Evolutionary conservation across 2,888 invertebrate species (phyloP), one percentile per base, ranked within the genome.

Genomic region (Pecten maximus): DNA sequence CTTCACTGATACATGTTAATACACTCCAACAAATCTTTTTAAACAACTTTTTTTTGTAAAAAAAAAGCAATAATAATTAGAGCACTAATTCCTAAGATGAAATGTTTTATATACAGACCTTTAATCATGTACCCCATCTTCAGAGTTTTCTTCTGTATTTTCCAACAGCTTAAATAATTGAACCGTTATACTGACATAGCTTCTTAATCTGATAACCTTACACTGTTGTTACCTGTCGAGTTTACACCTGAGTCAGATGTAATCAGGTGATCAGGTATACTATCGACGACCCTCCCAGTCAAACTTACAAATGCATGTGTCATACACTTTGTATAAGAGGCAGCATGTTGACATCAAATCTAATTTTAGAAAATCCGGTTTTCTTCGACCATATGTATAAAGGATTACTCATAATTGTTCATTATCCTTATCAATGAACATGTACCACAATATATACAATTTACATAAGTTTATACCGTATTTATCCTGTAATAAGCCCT

Each of bases 241-340:
- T 74, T 74, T 35, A 74, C 74, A 74, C 74, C 74, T 74, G 74
- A 74, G 35, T 74, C 74, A 74, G 74, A 74, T 74, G 28, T 74
- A 35, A 74, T 74, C 74, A 74, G 74, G 35, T 28, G 74, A 74
- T 74, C 74, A 74, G 35, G 8, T 16, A 15, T 74, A 35, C 74
- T 74, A 74, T 35, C 74, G 15, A 0, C 1, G 74, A 35, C 74
- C 74, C 74, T 2, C 74, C 74, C 74, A 35, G 28, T 28, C 74
- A 74, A 35, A 74, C 44, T 44, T 44, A 35, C 16, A 35, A 74
- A 35, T 35, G 35, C 28, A 35, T 74, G 28, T 74, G 28, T 28
- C 28, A 74, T 28, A 44, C 35, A 35, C 15, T 6, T 54, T 6
- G 8, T 12, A 28, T 74, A 28, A 10, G 0, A 74, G 28, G 35